Conservation (phyloP, 64 coral and sea anemone genomes). For the Porites australiensis region DNA sequence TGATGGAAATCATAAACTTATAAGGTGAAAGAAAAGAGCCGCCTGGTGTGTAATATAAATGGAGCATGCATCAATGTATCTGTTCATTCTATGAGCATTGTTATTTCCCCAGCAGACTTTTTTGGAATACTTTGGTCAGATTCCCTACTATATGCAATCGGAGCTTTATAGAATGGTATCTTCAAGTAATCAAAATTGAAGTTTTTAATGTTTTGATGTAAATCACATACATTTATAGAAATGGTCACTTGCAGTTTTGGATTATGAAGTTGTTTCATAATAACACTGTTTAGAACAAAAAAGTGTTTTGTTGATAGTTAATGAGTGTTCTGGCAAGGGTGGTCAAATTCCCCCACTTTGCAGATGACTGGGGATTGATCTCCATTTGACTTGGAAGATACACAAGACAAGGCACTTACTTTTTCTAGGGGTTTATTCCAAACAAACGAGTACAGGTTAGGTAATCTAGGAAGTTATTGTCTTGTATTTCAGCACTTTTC, state of each 20-base stretch:
- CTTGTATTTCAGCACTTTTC: neutral
- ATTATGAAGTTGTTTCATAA: neutral
- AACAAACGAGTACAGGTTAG: constrained; percentile 12
- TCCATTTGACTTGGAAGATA: constrained; percentile 1
- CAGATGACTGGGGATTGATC: neutral
- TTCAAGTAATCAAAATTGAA: neutral
- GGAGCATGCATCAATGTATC: neutral
- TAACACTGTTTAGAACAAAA: neutral
- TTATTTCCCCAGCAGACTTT: constrained; percentile 1
- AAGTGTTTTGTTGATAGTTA: constrained; percentile 1
- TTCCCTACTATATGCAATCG: constrained; percentile 3
- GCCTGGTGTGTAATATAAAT: neutral
- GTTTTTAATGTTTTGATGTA: constrained; percentile 2
- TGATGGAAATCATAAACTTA: constrained; percentile 74
- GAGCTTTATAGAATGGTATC: neutral
- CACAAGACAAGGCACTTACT: constrained; percentile 6
- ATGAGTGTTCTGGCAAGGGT: neutral
- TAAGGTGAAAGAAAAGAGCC: constrained; percentile 54
- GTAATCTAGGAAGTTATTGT: neutral
- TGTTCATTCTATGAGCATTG: neutral
- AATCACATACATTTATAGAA: neutral
- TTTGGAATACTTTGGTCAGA: constrained; percentile 9
- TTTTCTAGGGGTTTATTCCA: neutral
- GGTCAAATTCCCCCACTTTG: neutral
- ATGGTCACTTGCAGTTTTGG: no score